Evolutionary conservation across 2,888 invertebrate species (phyloP).

Genomic region (Diarsia rubi): DNA sequence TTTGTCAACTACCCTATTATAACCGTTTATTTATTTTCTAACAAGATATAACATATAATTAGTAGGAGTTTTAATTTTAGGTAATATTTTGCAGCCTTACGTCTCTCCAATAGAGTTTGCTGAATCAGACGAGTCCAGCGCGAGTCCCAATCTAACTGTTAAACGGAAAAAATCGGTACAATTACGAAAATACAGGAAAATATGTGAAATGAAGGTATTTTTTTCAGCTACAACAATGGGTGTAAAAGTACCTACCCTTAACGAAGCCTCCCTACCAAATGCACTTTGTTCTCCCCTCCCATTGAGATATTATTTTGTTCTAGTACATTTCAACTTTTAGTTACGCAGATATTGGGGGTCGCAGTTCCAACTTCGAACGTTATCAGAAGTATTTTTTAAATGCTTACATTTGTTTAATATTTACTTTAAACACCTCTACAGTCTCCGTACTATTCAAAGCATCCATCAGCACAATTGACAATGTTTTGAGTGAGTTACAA

Average conservation of each 20-base stretch:
- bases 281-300: neutral
- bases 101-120: slow-evolving; percentile 85
- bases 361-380: too few species aligned
- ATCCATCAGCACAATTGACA: too few species aligned
- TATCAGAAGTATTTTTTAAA: too few species aligned
- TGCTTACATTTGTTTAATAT: too few species aligned
- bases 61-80: slow-evolving; percentile 83
- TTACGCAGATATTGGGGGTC: too few species aligned
- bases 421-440: too few species aligned
- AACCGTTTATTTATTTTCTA: neutral
- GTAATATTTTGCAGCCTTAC: slow-evolving; percentile 89
- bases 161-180: slow-evolving; percentile 70
- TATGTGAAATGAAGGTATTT: slow-evolving; percentile 64
- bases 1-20: neutral
- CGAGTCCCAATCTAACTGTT: slow-evolving; percentile 62
- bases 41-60: slow-evolving; percentile 25
- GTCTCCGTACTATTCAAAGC: too few species aligned
- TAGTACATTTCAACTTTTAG: too few species aligned
- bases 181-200: slow-evolving; percentile 69
- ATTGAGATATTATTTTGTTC: neutral
- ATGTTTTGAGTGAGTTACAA: neutral
- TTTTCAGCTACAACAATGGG: neutral
- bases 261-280: neutral
- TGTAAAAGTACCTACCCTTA: neutral
- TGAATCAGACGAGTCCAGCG: slow-evolving; percentile 67